A percentile compares a stretch with the other conserved stretches of the same genome.
These are phyloP conservation scores for Drosophila chauvacae DNA, from an alignment of 1,140 invertebrate species.

Conservation along the genomic window DNA sequence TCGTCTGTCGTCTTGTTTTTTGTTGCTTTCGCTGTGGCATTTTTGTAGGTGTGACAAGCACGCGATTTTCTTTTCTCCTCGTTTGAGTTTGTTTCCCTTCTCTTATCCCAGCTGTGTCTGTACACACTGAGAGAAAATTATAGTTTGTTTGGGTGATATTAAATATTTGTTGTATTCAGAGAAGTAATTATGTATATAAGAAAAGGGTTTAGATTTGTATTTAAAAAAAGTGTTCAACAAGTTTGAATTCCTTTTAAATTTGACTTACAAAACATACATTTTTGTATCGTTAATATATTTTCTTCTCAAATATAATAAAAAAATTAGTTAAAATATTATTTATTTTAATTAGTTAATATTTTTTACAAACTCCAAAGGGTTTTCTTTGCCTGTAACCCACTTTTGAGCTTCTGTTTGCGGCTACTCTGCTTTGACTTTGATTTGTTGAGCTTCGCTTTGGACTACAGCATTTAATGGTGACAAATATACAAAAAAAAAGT, in stretches of 20 bases:
- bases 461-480: conserved; percentile 43
- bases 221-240: not conserved
- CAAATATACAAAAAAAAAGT: conserved; percentile 21
- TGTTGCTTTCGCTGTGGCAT: conserved; percentile 43
- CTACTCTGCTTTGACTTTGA: conserved; percentile 44
- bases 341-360: not conserved
- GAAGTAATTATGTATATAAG: not conserved
- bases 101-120: conserved; percentile 7
- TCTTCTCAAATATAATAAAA: not conserved
- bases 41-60: conserved; percentile 74
- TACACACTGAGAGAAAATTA: not conserved
- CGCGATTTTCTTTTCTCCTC: conserved; percentile 59
- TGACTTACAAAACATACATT: not conserved
- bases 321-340: not conserved
- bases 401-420: conserved; percentile 45
- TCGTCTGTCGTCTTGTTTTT: conserved; percentile 1
- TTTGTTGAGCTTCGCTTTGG: conserved; percentile 53
- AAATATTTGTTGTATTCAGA: no score
- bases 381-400: conserved; percentile 4
- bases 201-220: not conserved
- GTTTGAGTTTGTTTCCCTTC: conserved; percentile 4
- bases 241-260: not conserved
- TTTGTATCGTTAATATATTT: not conserved
- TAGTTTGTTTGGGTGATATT: not conserved
- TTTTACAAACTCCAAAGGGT: not conserved